Conservation (phyloP, 2,888 invertebrate species). For the Ischnura elegans region DNA sequence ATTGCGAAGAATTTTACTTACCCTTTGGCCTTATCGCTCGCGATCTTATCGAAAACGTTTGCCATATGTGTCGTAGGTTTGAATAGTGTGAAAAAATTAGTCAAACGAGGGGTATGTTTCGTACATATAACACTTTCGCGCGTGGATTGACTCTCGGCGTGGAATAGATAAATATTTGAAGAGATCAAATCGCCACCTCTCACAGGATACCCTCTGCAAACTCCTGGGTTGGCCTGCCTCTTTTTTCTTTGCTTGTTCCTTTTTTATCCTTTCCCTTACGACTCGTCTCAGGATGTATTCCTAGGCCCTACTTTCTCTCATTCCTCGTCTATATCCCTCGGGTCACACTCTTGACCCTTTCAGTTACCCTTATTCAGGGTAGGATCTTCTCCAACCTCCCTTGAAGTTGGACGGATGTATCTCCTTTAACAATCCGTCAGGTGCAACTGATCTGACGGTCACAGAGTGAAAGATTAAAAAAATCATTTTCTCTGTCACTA, state of each 20-base stretch:
- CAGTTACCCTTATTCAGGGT: background rate
- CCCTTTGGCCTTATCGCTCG: too few relatives aligned
- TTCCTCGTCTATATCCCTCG: background rate
- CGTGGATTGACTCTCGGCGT: background rate
- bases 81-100: too few relatives aligned
- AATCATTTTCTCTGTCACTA: too few relatives aligned
- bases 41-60: too few relatives aligned
- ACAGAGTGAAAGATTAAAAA: too few relatives aligned
- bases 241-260: background rate
- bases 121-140: too few relatives aligned
- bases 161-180: constrained; percentile 28
- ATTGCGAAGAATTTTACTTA: too few relatives aligned
- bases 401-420: background rate
- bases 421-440: background rate
- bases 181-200: constrained; percentile 1
- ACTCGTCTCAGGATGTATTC: too few relatives aligned
- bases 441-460: too few relatives aligned
- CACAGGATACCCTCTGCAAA: background rate
- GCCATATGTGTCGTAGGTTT: too few relatives aligned
- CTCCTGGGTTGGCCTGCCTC: background rate
- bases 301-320: background rate
- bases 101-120: too few relatives aligned
- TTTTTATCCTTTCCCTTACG: background rate
- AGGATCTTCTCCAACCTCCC: background rate
- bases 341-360: background rate